Conservation (phyloP, 2,797 vertebrate genomes). For the Lithobates sylvaticus region DNA sequence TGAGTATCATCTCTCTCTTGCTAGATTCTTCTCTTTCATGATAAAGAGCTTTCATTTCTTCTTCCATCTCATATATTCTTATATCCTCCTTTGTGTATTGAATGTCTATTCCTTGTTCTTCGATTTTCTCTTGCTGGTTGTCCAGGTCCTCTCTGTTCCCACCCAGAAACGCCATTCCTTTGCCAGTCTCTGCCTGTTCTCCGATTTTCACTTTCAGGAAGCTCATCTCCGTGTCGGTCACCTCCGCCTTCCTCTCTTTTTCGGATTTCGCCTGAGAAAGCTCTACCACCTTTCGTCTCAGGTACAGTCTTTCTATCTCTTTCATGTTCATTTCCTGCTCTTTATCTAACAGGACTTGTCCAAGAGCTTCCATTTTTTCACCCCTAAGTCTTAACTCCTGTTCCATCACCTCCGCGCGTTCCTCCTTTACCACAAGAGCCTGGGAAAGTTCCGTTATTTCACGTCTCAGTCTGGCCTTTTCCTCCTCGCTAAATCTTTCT, state of each 20-base stretch:
- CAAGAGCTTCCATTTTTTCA: slow-evolving; percentile 40
- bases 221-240: background rate
- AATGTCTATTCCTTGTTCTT: background rate
- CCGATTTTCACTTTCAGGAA: background rate
- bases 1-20: slow-evolving; percentile 38
- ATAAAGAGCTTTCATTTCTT: slow-evolving; percentile 62
- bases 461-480: background rate
- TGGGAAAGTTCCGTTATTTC: background rate
- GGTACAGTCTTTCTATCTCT: slow-evolving; percentile 47
- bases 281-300: background rate
- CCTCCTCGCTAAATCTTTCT: background rate
- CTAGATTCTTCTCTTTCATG: slow-evolving; percentile 61
- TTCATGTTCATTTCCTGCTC: slow-evolving; percentile 41
- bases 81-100: background rate
- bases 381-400: background rate
- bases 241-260: background rate
- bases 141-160: background rate
- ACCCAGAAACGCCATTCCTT: background rate
- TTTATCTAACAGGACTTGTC: slow-evolving; percentile 56
- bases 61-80: slow-evolving; percentile 64
- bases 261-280: background rate
- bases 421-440: slow-evolving; percentile 63
- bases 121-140: slow-evolving; percentile 46
- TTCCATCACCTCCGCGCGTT: slow-evolving; percentile 39
- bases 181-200: background rate